Conservation (phyloP, 2,888 invertebrate species). For the Cyclophora punctaria region DNA sequence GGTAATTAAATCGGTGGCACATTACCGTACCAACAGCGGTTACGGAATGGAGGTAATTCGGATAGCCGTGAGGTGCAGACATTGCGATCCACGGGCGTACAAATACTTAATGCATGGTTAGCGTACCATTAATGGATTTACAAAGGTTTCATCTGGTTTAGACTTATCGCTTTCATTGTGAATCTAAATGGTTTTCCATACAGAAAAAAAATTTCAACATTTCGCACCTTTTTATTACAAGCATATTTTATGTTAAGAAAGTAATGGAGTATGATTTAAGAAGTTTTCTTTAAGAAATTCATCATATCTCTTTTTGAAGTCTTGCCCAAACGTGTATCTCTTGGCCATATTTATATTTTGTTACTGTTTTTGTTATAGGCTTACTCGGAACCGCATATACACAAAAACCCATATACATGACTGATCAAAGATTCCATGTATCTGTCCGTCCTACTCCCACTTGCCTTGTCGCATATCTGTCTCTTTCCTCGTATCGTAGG, state of each 20-base stretch:
- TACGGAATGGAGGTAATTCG: constrained; percentile 17
- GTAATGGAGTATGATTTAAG: too few relatives aligned
- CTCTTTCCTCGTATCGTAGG: constrained; percentile 38
- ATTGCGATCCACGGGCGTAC: constrained; percentile 5
- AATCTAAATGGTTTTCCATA: too few relatives aligned
- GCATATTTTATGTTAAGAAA: too few relatives aligned
- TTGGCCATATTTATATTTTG: constrained; percentile 16
- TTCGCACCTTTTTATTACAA: too few relatives aligned
- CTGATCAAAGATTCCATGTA: constrained; percentile 32
- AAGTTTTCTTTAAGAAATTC: too few relatives aligned
- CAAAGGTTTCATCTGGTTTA: background rate
- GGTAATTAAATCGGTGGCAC: constrained; percentile 38
- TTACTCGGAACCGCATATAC: constrained; percentile 29
- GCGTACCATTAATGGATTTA: background rate
- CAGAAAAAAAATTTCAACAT: too few relatives aligned
- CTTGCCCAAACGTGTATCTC: too few relatives aligned
- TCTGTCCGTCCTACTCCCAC: constrained; percentile 22
- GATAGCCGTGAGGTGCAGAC: constrained; percentile 12
- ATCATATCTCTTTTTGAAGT: too few relatives aligned
- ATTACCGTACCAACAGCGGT: constrained; percentile 25
- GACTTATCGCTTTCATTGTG: too few relatives aligned
- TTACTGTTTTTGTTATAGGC: constrained; percentile 31
- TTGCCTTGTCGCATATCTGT: constrained; percentile 20
- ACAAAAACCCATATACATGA: constrained; percentile 26
- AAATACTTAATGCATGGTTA: constrained; percentile 5